Evolutionary conservation across 2,888 invertebrate species (phyloP).

Genomic region (Drosophila pseudotakahashii): DNA sequence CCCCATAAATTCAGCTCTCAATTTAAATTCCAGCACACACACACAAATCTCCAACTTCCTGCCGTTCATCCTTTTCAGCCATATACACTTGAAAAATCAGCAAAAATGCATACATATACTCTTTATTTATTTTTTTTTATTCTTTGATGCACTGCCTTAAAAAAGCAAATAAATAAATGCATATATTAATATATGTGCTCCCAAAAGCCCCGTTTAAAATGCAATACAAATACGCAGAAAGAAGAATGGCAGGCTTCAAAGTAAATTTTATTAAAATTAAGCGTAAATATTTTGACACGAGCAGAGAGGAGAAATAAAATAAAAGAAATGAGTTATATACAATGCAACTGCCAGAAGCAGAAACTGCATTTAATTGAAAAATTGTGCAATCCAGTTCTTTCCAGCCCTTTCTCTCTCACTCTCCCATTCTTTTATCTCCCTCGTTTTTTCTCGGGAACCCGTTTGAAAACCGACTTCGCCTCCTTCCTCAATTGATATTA

Average conservation of each 20-base stretch:
- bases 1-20: constrained; percentile 29
- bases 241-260: constrained; percentile 31
- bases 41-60: constrained; percentile 25
- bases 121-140: neutral
- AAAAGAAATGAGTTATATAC: constrained; percentile 34
- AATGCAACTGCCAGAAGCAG: constrained; percentile 36
- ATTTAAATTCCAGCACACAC: constrained; percentile 37
- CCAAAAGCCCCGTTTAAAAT: constrained; percentile 66
- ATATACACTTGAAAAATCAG: constrained; percentile 22
- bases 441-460: constrained; percentile 41
- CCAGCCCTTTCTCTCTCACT: constrained; percentile 1
- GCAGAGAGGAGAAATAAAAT: constrained; percentile 10
- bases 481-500: constrained; percentile 73
- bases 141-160: constrained; percentile 19
- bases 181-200: constrained; percentile 65
- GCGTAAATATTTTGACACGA: constrained; percentile 75
- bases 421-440: neutral
- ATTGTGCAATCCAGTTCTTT: constrained; percentile 45
- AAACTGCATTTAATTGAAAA: constrained; percentile 62
- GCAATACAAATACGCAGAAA: constrained; percentile 57
- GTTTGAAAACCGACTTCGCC: constrained; percentile 45
- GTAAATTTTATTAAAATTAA: constrained; percentile 80
- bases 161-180: constrained; percentile 51
- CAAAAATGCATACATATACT: constrained; percentile 22
- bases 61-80: constrained; percentile 3